These are phyloP conservation scores for Sapayoa aenigma DNA, from an alignment of 2,113 vertebrate species.

Conservation along the genomic window DNA sequence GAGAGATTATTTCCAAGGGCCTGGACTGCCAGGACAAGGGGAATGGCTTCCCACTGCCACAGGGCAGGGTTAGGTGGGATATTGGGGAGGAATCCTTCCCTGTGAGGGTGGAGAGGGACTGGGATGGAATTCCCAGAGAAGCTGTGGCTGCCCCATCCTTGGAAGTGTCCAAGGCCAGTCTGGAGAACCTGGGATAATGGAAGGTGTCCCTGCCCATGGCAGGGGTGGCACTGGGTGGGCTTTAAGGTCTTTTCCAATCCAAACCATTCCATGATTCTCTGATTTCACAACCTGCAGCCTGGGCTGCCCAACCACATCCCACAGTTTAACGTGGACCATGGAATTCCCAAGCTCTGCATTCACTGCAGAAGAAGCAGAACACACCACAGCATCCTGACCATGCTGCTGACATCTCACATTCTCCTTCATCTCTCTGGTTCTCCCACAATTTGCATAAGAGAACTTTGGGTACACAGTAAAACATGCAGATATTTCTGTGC, in stretches of 20 bases:
- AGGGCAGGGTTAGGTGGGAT: neutral
- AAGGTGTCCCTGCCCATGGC: neutral
- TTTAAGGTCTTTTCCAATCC: neutral
- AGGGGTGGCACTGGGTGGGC: fast-evolving
- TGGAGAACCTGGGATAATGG: neutral
- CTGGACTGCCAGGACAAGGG: neutral
- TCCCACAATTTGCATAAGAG: no score
- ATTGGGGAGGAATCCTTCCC: neutral
- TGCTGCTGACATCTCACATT: neutral
- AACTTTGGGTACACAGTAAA: neutral
- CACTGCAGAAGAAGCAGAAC: neutral
- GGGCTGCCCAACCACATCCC: neutral
- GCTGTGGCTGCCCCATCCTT: neutral
- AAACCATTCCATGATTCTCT: neutral
- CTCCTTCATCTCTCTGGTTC: neutral
- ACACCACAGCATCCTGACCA: neutral
- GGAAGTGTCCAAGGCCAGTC: fast-evolving
- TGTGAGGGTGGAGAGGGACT: neutral
- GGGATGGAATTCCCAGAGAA: neutral
- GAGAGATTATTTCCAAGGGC: no score
- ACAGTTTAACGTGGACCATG: neutral
- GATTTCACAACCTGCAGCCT: neutral
- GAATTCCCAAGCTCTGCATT: neutral
- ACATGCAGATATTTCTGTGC: neutral
- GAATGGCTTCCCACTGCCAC: neutral